Base-by-base conservation (phyloP, 2,113 vertebrate species). In the Upupa epops region DNA sequence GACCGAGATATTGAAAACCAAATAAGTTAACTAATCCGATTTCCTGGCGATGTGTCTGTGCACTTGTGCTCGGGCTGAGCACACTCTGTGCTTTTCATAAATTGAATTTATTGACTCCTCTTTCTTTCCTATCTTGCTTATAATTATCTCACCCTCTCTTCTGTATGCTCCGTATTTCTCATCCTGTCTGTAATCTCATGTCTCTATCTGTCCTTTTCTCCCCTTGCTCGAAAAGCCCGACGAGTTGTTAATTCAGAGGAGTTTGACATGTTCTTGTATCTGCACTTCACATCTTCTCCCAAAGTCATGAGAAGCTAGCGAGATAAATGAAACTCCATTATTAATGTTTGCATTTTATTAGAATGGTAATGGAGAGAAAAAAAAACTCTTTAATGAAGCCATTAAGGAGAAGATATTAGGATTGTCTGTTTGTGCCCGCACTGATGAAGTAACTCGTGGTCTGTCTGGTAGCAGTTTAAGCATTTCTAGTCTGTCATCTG, bases 51-150 rank as follows among this genome's bases (percentile, higher is more conserved):
- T 83, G 79, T 49, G 59, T 60, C 78, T 32, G 54, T 55, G 74
- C 89, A 71, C 89, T 78, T 49, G 78, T 71, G 61, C 71, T 40
- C 20, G 16, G 66, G 77, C 92, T 63, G 28, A 90, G 66, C 85
- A 76, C 46, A 61, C 93, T 91, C 92, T 95, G 89, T 96, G 95
- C 86, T 94, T 92, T 96, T 96, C 92, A 68, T 86, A 97, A 95
- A 97, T 95, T 94, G 94, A 96, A 86, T 97, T 87, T 92, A 93
- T 96, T 92, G 95, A 96, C 94, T 76, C 76, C 74, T 92, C 92
- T 96, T 94, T 91, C 93, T 93, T 94, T 64, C 93, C 94, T 96
- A 76, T 95, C 94, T 92, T 55, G 81, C 94, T 92, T 82, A 88
- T 84, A 79, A 36, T 95, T 94, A 85, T 94, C 95, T 95, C 92